A percentile compares a stretch with the other conserved stretches of the same genome.
These are phyloP conservation scores for Zaprionus taronus DNA, from an alignment of 1,140 invertebrate genomes.

Conservation along the genomic window DNA sequence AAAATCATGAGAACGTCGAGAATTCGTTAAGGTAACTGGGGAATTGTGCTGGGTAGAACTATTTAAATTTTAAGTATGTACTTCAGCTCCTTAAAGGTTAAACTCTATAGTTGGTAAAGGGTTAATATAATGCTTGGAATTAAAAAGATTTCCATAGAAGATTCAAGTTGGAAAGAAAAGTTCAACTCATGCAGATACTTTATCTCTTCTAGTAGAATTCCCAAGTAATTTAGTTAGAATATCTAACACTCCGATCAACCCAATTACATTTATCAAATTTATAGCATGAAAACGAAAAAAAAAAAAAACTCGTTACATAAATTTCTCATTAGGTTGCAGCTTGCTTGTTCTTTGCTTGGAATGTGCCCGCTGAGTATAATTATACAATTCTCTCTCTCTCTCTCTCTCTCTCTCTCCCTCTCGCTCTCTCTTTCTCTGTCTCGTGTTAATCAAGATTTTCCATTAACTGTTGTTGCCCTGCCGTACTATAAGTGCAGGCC, in stretches of 20 bases:
- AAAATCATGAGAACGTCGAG: constrained; percentile 1
- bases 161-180: background rate
- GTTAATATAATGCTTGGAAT: background rate
- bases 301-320: constrained; percentile 20
- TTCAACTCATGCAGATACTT: background rate
- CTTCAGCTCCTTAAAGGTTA: background rate
- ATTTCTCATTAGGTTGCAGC: constrained; percentile 12
- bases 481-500: background rate
- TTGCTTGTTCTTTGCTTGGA: background rate
- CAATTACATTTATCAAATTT: constrained; percentile 8
- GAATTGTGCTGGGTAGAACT: constrained; percentile 5
- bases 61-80: background rate
- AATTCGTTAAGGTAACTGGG: constrained; percentile 7
- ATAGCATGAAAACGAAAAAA: background rate
- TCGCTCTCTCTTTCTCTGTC: constrained; percentile 6
- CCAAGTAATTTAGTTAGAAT: background rate
- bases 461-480: constrained; percentile 26
- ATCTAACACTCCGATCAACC: background rate
- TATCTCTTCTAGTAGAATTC: background rate
- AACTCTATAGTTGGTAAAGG: background rate
- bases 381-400: background rate
- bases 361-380: too few species aligned
- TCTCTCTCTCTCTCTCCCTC: constrained; percentile 1
- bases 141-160: background rate
- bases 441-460: constrained; percentile 43